Conservation (phyloP, 2,888 invertebrate species). For the Caenorhabditis afra region DNA sequence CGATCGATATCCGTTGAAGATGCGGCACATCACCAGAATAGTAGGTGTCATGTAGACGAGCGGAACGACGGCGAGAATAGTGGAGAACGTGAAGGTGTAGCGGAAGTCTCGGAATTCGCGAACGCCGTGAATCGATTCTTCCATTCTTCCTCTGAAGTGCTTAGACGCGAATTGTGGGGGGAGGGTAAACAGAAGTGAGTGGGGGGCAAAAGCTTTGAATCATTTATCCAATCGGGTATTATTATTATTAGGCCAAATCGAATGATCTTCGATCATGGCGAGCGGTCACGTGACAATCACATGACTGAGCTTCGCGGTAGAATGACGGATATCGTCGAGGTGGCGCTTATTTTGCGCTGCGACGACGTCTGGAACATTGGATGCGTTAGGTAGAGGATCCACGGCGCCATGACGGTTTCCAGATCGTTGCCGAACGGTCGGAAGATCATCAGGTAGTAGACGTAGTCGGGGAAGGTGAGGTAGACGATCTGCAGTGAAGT, state of each 20-base stretch:
- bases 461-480: conserved; percentile 19
- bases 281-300: neutral
- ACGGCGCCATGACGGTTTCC: conserved; percentile 36
- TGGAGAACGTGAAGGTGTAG: conserved; percentile 15
- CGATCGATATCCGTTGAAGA: conserved; percentile 20
- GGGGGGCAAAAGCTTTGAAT: neutral
- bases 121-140: conserved; percentile 23
- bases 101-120: conserved; percentile 17
- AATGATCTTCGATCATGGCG: conserved; percentile 30
- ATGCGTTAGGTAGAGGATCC: conserved; percentile 41
- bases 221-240: neutral
- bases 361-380: conserved; percentile 30
- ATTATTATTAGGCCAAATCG: too few relatives aligned
- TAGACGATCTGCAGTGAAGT: conserved; percentile 41
- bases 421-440: conserved; percentile 47
- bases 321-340: conserved; percentile 10
- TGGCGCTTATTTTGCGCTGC: neutral
- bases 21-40: conserved; percentile 14
- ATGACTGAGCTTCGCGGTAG: neutral
- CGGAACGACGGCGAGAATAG: conserved; percentile 21
- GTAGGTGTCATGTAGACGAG: conserved; percentile 40
- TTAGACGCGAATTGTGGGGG: too few relatives aligned
- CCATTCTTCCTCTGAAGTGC: too few relatives aligned
- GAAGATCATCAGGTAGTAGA: conserved; percentile 32
- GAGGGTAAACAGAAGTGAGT: neutral